Conservation (phyloP, 2,113 vertebrate genomes). For the Gobiocypris rarus region DNA sequence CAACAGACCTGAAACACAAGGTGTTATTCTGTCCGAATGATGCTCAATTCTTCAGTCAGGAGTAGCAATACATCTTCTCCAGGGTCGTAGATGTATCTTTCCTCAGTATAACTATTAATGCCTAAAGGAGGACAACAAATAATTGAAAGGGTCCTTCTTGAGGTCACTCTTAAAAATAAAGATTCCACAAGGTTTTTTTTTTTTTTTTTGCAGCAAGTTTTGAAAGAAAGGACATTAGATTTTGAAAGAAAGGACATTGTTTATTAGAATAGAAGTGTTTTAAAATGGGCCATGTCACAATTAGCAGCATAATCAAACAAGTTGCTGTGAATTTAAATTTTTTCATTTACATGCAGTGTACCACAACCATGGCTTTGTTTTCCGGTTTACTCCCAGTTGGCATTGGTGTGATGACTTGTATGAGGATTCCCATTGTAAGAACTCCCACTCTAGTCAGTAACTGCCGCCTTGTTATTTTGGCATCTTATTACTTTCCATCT, state of each 20-base stretch:
- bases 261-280: neutral
- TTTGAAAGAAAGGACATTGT: neutral
- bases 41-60: slow-evolving; percentile 4
- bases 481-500: slow-evolving; percentile 31
- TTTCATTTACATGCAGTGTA: slow-evolving; percentile 25
- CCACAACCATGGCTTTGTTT: slow-evolving; percentile 23
- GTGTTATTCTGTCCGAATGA: slow-evolving; percentile 5
- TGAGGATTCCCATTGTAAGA: slow-evolving; percentile 10
- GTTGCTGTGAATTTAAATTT: neutral
- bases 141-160: neutral
- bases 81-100: neutral
- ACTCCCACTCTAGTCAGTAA: slow-evolving; percentile 7
- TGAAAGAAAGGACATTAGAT: neutral
- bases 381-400: neutral
- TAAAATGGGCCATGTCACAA: neutral
- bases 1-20: slow-evolving; percentile 19
- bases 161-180: no score
- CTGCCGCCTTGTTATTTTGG: neutral
- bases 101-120: slow-evolving; percentile 2
- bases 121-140: neutral
- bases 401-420: neutral
- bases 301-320: neutral
- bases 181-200: no score
- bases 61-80: neutral
- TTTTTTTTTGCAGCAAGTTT: no score